Percentiles rank a stretch among this genome's conserved stretches.
phyloP scores from a whole-genome alignment of 2,113 vertebrate species.

The Centropus bengalensis region DNA sequence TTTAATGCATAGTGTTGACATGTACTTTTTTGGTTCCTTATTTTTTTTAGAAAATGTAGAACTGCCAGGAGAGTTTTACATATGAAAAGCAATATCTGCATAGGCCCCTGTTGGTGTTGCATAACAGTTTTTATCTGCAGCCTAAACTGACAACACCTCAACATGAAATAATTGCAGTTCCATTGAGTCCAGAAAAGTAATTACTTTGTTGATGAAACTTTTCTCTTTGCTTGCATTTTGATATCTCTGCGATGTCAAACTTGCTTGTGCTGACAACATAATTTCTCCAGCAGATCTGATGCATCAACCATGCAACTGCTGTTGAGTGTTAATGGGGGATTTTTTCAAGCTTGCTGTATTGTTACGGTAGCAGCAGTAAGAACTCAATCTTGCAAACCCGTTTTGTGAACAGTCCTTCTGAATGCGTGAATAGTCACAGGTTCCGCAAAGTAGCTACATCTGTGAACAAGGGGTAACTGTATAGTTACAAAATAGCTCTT shows the following conservation, averaged over 20 bases:
- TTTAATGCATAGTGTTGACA: slow-evolving; percentile 20
- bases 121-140: neutral
- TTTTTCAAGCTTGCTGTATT: neutral
- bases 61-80: slow-evolving; percentile 3
- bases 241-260: neutral
- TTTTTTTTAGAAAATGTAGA: neutral
- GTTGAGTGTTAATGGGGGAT: accelerated
- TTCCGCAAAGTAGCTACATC: accelerated
- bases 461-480: accelerated
- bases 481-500: accelerated
- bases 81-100: slow-evolving; percentile 32
- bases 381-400: neutral
- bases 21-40: neutral
- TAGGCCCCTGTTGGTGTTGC: slow-evolving; percentile 7
- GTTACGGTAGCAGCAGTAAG: neutral
- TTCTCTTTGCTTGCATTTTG: slow-evolving; percentile 4
- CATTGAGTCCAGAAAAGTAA: slow-evolving; percentile 36
- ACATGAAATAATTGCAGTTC: neutral
- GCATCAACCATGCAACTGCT: neutral
- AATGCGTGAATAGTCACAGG: accelerated
- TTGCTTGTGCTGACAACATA: slow-evolving; percentile 4
- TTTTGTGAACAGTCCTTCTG: accelerated
- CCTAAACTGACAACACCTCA: slow-evolving; percentile 21
- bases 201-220: slow-evolving; percentile 54
- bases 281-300: slow-evolving; percentile 17